Evolutionary conservation across 2,888 invertebrate species (phyloP), one percentile per base, ranked within the genome.

Genomic region (Selenia dentaria): DNA sequence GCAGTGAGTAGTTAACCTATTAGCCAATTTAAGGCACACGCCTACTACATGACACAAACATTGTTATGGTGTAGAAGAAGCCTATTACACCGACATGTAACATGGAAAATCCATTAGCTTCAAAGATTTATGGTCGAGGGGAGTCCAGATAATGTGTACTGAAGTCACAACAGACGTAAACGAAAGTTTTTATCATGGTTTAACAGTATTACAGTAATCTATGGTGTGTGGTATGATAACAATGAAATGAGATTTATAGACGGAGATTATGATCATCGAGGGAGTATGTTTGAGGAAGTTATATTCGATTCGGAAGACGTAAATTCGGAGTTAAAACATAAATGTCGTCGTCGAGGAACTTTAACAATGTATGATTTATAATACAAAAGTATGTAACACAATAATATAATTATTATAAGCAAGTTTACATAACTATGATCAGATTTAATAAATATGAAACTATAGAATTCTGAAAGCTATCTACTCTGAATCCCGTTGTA

Each of bases 41-140:
- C 57, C 54, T 46, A 57, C 57, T 22, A 26, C 31, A 35, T 9
- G 45, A 47, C 36, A 55, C 54, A 46, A 63, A 67, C 57, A 62
- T 55, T 62, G 61, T 60, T 63, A 62, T 61, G 45, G 45, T 29
- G 49, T 62, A 62, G 62, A 65, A 63, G 54, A 57, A 62, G 57
- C 59, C 54, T 56, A 49, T 72, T 64, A 68, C 61, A 74, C 59
- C 54, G 61, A 58, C 58, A 54, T 49, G 60, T 66, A 62, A 71
- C 67, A 66, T 59, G 49, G 54, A 32, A 67, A 69, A 60, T 46
- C 57, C 67, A 71, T 71, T 73, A 71, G 47, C 35, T 37, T 8
- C 24, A 34, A 50, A 51, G 54, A 63, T 62, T 63, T 62, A 64
- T 56, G 36, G 45, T 33, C 45, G 32, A 26, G 51, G 47, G 43